These are phyloP conservation scores for Danio albolineatus DNA, from an alignment of 2,797 vertebrate species.

Conservation along the genomic window DNA sequence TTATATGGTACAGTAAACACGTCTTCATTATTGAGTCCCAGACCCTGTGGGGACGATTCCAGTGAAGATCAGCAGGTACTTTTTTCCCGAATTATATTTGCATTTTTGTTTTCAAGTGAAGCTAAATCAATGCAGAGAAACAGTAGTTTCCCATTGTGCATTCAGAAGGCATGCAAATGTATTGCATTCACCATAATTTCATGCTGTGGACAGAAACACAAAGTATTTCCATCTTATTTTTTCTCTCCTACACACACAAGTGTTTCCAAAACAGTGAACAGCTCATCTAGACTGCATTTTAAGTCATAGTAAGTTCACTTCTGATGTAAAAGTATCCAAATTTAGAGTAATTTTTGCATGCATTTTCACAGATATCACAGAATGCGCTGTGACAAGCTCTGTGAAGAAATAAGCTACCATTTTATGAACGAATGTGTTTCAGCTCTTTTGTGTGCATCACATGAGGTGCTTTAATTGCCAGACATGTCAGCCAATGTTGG, in stretches of 20 bases:
- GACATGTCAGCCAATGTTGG: background rate
- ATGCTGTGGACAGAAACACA: background rate
- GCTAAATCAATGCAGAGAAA: constrained; percentile 15
- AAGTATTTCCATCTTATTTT: background rate
- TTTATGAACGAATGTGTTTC: background rate
- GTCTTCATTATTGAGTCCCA: constrained; percentile 5
- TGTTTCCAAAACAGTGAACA: background rate
- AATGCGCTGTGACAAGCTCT: background rate
- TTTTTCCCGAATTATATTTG: constrained; percentile 5
- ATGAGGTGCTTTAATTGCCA: background rate
- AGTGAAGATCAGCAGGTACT: constrained; percentile 34
- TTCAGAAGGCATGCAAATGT: constrained; percentile 7
- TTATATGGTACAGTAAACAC: constrained; percentile 7
- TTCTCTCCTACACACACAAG: background rate
- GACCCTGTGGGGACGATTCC: constrained; percentile 5
- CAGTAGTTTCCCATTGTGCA: constrained; percentile 23
- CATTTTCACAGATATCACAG: background rate
- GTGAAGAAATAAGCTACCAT: background rate
- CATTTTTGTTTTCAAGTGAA: constrained; percentile 28
- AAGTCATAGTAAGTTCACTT: background rate
- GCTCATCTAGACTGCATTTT: background rate
- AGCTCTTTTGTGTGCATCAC: background rate
- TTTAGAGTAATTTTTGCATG: background rate
- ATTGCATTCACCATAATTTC: background rate
- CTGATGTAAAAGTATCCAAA: background rate